phyloP scores from a whole-genome alignment of 2,797 vertebrate species.

The Falco naumanni region DNA sequence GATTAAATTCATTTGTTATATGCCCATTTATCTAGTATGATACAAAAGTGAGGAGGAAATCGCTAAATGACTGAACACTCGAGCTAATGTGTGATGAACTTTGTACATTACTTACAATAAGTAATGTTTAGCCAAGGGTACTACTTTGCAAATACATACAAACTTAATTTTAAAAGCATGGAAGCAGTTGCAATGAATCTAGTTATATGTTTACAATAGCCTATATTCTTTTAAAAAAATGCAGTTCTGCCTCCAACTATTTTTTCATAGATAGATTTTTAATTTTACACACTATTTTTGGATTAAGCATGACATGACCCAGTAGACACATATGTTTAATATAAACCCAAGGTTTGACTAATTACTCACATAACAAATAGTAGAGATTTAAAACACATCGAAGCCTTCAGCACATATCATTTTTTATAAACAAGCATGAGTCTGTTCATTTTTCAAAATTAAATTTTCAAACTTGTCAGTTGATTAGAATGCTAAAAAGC shows the following conservation, averaged over 20 bases:
- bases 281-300: neutral
- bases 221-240: neutral
- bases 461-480: neutral
- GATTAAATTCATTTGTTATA: neutral
- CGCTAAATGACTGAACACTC: neutral
- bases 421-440: neutral
- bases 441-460: neutral
- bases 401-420: neutral
- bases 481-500: constrained; percentile 12
- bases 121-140: neutral
- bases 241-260: neutral
- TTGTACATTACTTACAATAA: neutral
- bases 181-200: neutral
- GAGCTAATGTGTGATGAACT: neutral
- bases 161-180: neutral
- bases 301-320: neutral
- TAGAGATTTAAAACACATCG: neutral
- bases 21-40: neutral
- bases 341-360: neutral
- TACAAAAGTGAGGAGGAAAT: neutral
- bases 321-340: neutral
- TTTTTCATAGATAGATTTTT: neutral
- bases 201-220: neutral
- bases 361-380: neutral
- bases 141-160: neutral